phyloP scores from a whole-genome alignment of 2,113 vertebrate genomes.

The Chaenogobius annularis region DNA sequence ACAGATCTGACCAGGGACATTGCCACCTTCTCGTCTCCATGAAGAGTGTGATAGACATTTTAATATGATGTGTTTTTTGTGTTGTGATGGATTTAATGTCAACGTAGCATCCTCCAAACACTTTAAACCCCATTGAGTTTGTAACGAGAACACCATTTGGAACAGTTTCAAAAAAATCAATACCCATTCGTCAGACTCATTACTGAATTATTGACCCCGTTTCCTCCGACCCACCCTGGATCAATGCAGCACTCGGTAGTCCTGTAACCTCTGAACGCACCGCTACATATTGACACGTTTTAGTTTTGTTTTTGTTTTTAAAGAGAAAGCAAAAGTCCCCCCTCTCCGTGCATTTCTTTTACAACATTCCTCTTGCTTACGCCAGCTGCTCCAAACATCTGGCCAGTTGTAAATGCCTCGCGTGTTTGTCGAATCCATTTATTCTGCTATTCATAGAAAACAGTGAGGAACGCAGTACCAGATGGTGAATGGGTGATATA shows the following conservation, averaged over 20 bases:
- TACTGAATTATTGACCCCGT: background rate
- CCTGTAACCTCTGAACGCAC: background rate
- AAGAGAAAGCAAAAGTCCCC: background rate
- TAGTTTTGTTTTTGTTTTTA: slow-evolving; percentile 1
- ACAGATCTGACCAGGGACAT: too few relatives aligned
- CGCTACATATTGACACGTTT: background rate
- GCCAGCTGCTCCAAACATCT: slow-evolving; percentile 47
- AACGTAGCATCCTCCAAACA: too few relatives aligned
- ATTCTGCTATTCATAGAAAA: slow-evolving; percentile 26
- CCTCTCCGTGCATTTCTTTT: slow-evolving; percentile 16
- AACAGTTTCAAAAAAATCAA: too few relatives aligned
- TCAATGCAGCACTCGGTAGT: slow-evolving; percentile 1
- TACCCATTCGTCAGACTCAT: background rate
- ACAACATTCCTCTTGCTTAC: slow-evolving; percentile 15
- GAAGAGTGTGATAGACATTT: too few relatives aligned
- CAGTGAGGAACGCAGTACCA: background rate
- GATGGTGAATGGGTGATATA: background rate
- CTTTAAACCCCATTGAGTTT: too few relatives aligned
- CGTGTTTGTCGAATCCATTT: slow-evolving; percentile 27
- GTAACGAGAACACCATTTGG: too few relatives aligned
- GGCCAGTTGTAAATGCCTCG: slow-evolving; percentile 29
- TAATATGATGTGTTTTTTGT: too few relatives aligned
- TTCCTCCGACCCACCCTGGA: background rate
- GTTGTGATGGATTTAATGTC: too few relatives aligned
- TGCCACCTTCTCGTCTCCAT: too few relatives aligned